phyloP scores from a whole-genome alignment of 2,113 vertebrate species.

The Prolemur simus region DNA sequence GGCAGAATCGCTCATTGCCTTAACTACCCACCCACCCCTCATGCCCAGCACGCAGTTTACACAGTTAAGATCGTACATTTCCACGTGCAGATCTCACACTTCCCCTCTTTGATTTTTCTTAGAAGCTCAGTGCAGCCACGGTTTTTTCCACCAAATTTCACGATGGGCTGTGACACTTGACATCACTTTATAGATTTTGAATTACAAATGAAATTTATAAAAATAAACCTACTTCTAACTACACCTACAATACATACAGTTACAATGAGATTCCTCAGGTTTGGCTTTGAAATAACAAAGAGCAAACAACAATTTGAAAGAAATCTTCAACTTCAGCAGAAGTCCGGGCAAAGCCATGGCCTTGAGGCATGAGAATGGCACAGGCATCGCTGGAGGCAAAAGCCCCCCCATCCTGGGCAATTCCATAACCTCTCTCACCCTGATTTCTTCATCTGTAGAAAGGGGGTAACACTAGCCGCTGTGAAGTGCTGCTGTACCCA shows the following conservation, averaged over 20 bases:
- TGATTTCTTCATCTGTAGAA: no score
- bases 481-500: not conserved
- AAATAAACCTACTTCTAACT: not conserved
- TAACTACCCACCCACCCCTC: accelerated
- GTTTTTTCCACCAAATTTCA: not conserved
- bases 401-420: accelerated
- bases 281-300: not conserved
- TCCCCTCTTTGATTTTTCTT: not conserved
- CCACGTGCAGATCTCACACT: accelerated
- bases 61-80: accelerated
- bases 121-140: not conserved
- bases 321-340: not conserved
- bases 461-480: accelerated
- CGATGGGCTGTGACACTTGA: not conserved
- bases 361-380: accelerated
- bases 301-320: not conserved
- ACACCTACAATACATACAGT: accelerated
- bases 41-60: accelerated
- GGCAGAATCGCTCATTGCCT: not conserved
- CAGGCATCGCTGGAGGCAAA: accelerated
- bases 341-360: not conserved
- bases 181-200: no score
- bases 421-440: not conserved
- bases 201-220: not conserved
- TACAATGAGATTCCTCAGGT: not conserved